Evolutionary conservation across 2,797 vertebrate species (phyloP).

Genomic region (Echiichthys vipera): DNA sequence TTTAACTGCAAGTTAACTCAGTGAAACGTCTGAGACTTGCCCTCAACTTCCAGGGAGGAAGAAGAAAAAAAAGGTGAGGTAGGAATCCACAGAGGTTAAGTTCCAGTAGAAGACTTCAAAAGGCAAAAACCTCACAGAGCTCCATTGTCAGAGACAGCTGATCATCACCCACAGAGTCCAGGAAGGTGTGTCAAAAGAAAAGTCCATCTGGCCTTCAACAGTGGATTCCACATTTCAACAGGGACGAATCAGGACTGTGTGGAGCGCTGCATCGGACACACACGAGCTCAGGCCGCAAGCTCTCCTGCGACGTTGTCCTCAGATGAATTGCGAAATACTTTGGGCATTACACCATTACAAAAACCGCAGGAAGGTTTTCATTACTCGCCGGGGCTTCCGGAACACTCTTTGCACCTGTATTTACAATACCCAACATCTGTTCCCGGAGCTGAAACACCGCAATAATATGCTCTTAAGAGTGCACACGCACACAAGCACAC

Average conservation of each 20-base stretch:
- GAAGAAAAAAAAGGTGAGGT: background rate
- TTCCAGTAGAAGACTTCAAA: slow-evolving; percentile 32
- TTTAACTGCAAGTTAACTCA: background rate
- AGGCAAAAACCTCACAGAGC: slow-evolving; percentile 36
- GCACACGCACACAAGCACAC: slow-evolving; percentile 27
- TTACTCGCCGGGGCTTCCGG: slow-evolving; percentile 75
- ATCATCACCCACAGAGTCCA: slow-evolving; percentile 26
- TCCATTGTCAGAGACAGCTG: slow-evolving; percentile 37
- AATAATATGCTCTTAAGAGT: slow-evolving; percentile 72
- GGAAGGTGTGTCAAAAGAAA: slow-evolving; percentile 44
- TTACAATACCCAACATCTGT: slow-evolving; percentile 83
- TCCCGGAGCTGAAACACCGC: slow-evolving; percentile 65
- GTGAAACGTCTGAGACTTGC: background rate
- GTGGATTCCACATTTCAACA: slow-evolving; percentile 39
- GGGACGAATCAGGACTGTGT: slow-evolving; percentile 19
- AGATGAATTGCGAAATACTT: slow-evolving; percentile 75
- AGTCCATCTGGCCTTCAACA: slow-evolving; percentile 35
- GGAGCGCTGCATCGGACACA: background rate
- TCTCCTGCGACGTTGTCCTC: slow-evolving; percentile 52
- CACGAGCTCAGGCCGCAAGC: background rate
- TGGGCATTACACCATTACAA: slow-evolving; percentile 61
- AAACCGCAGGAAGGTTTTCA: slow-evolving; percentile 75
- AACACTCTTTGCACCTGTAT: slow-evolving; percentile 81
- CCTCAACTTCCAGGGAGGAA: background rate
- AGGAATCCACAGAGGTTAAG: slow-evolving; percentile 8